Conservation (phyloP, 2,797 vertebrate species). For the Antrozous pallidus region DNA sequence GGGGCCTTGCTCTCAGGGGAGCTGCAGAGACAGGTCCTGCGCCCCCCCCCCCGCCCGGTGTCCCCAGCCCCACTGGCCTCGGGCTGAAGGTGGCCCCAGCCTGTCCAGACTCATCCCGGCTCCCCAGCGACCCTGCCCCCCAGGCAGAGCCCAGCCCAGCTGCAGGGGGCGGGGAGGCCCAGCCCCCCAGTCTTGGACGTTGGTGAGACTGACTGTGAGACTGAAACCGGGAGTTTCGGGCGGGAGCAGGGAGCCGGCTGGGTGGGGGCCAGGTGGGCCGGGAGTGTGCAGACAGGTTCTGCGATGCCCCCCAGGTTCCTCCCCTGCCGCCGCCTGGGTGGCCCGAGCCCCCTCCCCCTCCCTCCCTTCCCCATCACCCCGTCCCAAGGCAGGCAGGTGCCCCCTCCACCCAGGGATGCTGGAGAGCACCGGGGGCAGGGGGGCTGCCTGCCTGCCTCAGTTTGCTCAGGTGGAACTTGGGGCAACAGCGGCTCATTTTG, state of each 20-base stretch:
- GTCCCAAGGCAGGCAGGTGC: not conserved
- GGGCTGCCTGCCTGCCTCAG: not conserved
- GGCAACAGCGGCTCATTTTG: accelerated
- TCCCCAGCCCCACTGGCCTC: too few species aligned
- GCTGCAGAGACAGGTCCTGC: not conserved
- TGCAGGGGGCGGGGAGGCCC: accelerated
- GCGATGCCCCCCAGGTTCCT: accelerated
- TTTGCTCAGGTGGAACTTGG: not conserved
- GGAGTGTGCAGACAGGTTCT: not conserved
- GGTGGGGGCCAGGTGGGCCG: not conserved
- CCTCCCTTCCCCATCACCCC: not conserved
- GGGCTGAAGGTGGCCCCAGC: not conserved
- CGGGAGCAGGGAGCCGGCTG: too few species aligned
- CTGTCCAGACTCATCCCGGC: not conserved
- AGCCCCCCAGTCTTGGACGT: not conserved
- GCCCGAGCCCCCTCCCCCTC: not conserved
- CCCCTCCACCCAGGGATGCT: not conserved
- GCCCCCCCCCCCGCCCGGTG: not conserved
- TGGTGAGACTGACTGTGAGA: not conserved
- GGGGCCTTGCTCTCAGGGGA: not conserved
- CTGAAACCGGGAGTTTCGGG: constrained; percentile 34
- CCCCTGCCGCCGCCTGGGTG: not conserved
- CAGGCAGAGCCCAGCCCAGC: not conserved
- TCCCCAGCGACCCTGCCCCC: not conserved
- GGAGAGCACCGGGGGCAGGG: not conserved